Conservation (phyloP, 2,797 vertebrate genomes). For the Prunella strophiata region DNA sequence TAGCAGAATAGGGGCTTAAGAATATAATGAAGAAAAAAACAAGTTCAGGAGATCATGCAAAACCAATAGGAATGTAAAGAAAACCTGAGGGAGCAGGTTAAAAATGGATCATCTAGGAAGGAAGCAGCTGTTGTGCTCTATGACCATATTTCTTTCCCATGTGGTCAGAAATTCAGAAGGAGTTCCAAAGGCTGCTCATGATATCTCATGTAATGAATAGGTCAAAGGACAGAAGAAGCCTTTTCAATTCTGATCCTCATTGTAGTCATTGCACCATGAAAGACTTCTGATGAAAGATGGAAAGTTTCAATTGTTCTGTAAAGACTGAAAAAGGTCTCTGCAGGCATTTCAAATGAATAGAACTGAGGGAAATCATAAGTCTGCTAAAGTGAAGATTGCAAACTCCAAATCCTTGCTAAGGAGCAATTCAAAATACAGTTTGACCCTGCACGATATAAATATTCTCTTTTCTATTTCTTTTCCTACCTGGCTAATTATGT, state of each 20-base stretch:
- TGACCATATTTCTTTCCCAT: neutral
- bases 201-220: slow-evolving; percentile 31
- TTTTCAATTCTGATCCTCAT: slow-evolving; percentile 20
- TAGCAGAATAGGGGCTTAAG: neutral
- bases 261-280: slow-evolving; percentile 30
- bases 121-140: neutral
- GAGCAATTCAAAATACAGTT: slow-evolving; percentile 14
- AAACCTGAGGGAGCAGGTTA: neutral
- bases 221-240: slow-evolving; percentile 15
- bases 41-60: neutral
- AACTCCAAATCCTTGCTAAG: neutral
- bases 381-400: slow-evolving; percentile 6
- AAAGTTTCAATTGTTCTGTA: slow-evolving; percentile 39
- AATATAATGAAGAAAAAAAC: neutral
- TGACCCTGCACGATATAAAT: slow-evolving; percentile 36
- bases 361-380: neutral
- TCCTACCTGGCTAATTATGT: slow-evolving; percentile 35
- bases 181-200: slow-evolving; percentile 22
- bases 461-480: slow-evolving; percentile 13
- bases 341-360: slow-evolving; percentile 43
- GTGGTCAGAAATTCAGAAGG: slow-evolving; percentile 33
- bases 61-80: neutral
- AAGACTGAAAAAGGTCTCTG: slow-evolving; percentile 30
- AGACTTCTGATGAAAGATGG: slow-evolving; percentile 2
- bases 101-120: slow-evolving; percentile 14